phyloP scores from a whole-genome alignment of 64 coral and sea anemone genomes.

The Exaiptasia diaphana region DNA sequence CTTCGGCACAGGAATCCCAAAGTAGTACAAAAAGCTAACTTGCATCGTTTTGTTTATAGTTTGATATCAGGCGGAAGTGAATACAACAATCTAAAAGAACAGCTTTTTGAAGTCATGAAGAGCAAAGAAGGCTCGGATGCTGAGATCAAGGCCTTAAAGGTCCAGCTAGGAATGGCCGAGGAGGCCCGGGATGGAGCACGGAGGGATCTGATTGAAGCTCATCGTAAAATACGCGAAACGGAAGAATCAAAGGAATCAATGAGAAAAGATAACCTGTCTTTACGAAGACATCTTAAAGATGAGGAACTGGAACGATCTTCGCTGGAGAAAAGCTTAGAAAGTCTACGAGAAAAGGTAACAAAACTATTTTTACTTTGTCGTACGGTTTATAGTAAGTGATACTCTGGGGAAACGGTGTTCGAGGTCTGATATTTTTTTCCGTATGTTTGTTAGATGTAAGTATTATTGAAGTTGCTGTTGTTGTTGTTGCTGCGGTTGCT shows the following conservation, averaged over 20 bases:
- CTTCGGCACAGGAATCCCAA: too few relatives aligned
- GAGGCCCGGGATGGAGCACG: slow-evolving; percentile 66
- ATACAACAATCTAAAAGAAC: slow-evolving; percentile 35
- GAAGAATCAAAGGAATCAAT: slow-evolving; percentile 57
- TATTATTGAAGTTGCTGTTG: too few relatives aligned
- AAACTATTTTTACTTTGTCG: too few relatives aligned
- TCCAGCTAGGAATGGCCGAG: slow-evolving; percentile 83
- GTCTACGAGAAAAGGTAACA: slow-evolving; percentile 69
- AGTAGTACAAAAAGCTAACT: too few relatives aligned
- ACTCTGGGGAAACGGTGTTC: too few relatives aligned
- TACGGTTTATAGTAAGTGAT: too few relatives aligned
- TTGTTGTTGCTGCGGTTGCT: too few relatives aligned
- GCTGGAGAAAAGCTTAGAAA: slow-evolving; percentile 61
- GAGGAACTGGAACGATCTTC: slow-evolving; percentile 68
- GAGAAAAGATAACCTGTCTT: slow-evolving; percentile 73
- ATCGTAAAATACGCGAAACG: slow-evolving; percentile 60
- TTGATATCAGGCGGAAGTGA: background rate
- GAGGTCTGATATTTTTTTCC: too few relatives aligned
- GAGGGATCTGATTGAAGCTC: slow-evolving; percentile 69
- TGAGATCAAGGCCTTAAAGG: slow-evolving; percentile 84
- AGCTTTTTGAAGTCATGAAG: slow-evolving; percentile 65
- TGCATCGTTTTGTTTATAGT: background rate
- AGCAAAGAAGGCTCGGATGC: slow-evolving; percentile 61
- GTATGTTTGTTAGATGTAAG: too few relatives aligned
- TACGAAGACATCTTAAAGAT: slow-evolving; percentile 68